A percentile compares a stretch with the other conserved stretches of the same genome.
These are phyloP conservation scores for Pseudoips prasinana DNA, from an alignment of 2,888 invertebrate species.

Conservation along the genomic window DNA sequence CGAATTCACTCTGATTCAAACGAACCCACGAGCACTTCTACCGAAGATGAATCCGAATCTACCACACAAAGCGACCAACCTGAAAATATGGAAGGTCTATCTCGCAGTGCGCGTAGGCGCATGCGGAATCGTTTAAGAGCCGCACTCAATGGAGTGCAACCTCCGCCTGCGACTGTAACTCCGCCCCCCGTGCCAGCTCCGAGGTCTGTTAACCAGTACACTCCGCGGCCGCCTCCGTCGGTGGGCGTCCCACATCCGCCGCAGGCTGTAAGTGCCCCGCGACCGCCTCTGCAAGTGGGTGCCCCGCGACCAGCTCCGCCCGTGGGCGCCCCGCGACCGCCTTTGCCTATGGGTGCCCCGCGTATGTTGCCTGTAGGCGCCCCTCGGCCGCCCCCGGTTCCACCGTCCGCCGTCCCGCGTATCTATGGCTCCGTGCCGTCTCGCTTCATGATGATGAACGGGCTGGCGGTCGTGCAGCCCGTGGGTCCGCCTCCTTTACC, in stretches of 20 bases:
- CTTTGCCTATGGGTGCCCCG: too few relatives aligned
- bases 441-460: conserved; percentile 9
- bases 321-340: too few relatives aligned
- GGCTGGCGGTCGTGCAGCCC: conserved; percentile 20
- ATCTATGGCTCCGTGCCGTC: too few relatives aligned
- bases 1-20: conserved; percentile 20
- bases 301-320: too few relatives aligned
- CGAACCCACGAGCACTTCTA: conserved; percentile 17
- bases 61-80: conserved; percentile 21
- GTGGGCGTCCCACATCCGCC: neutral
- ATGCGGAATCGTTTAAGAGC: conserved; percentile 59
- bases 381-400: too few relatives aligned
- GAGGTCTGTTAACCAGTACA: conserved; percentile 11
- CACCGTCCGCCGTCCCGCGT: too few relatives aligned
- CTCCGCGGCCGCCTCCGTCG: neutral
- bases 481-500: too few relatives aligned
- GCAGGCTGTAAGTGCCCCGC: too few relatives aligned
- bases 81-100: conserved; percentile 32
- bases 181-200: conserved; percentile 20
- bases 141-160: conserved; percentile 45
- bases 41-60: conserved; percentile 20
- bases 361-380: too few relatives aligned
- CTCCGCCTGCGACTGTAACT: conserved; percentile 20
- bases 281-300: too few relatives aligned
- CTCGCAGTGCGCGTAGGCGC: conserved; percentile 64